Evolutionary conservation across 2,113 vertebrate genomes (phyloP).

Genomic region (Cyprinodon variegatus): DNA sequence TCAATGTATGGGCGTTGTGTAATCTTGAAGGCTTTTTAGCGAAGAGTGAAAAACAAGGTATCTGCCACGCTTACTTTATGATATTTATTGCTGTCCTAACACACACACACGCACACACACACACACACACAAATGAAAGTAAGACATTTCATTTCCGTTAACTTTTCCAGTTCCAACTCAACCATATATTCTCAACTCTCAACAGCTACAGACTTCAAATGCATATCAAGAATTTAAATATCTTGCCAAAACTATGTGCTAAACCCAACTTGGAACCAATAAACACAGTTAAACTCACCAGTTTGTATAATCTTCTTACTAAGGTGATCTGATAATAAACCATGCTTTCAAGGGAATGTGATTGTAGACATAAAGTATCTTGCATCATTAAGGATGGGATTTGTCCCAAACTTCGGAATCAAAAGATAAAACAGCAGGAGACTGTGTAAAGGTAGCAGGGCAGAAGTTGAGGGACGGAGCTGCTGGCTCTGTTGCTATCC

Average conservation of each 20-base stretch:
- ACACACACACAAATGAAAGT: constrained; percentile 31
- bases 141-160: constrained; percentile 37
- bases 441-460: constrained; percentile 47
- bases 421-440: constrained; percentile 49
- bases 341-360: constrained; percentile 51
- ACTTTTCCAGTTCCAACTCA: constrained; percentile 43
- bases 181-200: constrained; percentile 36
- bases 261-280: constrained; percentile 7
- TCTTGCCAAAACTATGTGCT: constrained; percentile 53
- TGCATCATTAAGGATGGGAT: constrained; percentile 45
- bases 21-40: constrained; percentile 42
- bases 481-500: constrained; percentile 38
- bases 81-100: constrained; percentile 82
- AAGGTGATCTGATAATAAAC: constrained; percentile 38
- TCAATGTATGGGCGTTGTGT: constrained; percentile 18
- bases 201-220: constrained; percentile 38
- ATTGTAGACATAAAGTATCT: constrained; percentile 41
- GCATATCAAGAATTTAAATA: constrained; percentile 35
- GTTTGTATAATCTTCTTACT: constrained; percentile 12
- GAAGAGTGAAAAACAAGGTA: constrained; percentile 41
- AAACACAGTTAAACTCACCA: neutral
- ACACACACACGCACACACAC: constrained; percentile 43
- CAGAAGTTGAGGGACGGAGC: constrained; percentile 55
- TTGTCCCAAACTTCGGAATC: constrained; percentile 36
- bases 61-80: constrained; percentile 59